Conservation (phyloP, 1,140 invertebrate species). For the Pseudobourletiella spinata region DNA sequence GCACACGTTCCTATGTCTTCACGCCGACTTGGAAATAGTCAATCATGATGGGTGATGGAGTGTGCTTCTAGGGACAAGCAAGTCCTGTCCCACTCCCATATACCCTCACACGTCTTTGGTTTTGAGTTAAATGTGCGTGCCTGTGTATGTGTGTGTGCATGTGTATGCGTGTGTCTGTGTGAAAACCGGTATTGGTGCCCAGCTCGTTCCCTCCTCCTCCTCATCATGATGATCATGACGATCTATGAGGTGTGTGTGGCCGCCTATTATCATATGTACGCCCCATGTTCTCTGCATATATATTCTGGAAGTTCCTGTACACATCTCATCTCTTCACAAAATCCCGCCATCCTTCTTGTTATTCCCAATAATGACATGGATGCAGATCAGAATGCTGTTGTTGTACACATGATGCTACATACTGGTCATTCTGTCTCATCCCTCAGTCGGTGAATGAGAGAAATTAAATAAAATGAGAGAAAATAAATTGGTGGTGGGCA, state of each 20-base stretch:
- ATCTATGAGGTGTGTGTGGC: constrained; percentile 17
- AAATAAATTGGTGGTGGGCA: too few species aligned
- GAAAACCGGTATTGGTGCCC: constrained; percentile 20
- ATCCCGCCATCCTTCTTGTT: too few species aligned
- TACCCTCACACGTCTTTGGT: too few species aligned
- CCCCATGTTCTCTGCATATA: not conserved
- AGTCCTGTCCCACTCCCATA: not conserved
- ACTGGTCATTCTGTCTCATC: too few species aligned
- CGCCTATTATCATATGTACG: not conserved
- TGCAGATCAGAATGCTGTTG: too few species aligned
- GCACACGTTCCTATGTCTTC: not conserved
- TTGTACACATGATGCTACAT: too few species aligned
- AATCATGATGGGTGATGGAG: not conserved
- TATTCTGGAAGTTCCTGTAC: not conserved
- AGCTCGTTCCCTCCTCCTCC: not conserved
- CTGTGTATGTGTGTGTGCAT: too few species aligned
- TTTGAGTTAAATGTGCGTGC: constrained; percentile 12
- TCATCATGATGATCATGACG: not conserved
- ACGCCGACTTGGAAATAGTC: not conserved
- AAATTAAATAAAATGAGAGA: too few species aligned
- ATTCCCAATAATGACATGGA: too few species aligned
- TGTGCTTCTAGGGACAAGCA: not conserved
- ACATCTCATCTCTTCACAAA: too few species aligned
- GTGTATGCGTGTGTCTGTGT: too few species aligned
- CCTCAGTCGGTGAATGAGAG: too few species aligned